Conservation (phyloP, 2,888 invertebrate species). For the Lochmaea crataegi region DNA sequence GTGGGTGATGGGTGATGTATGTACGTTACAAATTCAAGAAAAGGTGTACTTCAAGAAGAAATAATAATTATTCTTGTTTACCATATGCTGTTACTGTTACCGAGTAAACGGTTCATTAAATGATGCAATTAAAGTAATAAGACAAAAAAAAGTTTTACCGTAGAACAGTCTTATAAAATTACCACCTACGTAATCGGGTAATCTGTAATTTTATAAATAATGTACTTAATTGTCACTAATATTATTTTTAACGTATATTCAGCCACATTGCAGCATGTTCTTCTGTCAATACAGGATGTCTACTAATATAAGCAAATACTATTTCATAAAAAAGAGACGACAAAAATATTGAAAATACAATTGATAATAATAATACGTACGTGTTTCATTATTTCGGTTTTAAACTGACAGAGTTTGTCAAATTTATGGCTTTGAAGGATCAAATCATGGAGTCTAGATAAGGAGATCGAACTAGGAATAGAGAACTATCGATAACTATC, state of each 20-base stretch:
- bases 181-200: slow-evolving; percentile 18
- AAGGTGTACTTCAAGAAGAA: slow-evolving; percentile 53
- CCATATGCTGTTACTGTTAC: slow-evolving; percentile 49
- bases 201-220: slow-evolving; percentile 13
- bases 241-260: not conserved
- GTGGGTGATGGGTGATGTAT: slow-evolving; percentile 51
- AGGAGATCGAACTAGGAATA: too few relatives aligned
- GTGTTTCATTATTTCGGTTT: too few relatives aligned
- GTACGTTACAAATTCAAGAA: slow-evolving; percentile 46
- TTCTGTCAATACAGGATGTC: too few relatives aligned
- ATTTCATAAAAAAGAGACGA: too few relatives aligned
- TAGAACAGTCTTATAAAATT: slow-evolving; percentile 19
- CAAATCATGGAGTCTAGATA: too few relatives aligned
- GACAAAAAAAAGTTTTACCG: slow-evolving; percentile 3
- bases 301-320: too few relatives aligned
- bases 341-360: too few relatives aligned
- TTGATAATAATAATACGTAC: too few relatives aligned
- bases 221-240: not conserved
- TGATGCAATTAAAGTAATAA: slow-evolving; percentile 28
- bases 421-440: too few relatives aligned
- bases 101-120: slow-evolving; percentile 33
- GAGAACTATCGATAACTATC: too few relatives aligned
- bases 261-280: too few relatives aligned
- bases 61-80: slow-evolving; percentile 52
- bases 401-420: too few relatives aligned